Conservation (phyloP, 2,888 invertebrate species). For the Conistra vaccinii region DNA sequence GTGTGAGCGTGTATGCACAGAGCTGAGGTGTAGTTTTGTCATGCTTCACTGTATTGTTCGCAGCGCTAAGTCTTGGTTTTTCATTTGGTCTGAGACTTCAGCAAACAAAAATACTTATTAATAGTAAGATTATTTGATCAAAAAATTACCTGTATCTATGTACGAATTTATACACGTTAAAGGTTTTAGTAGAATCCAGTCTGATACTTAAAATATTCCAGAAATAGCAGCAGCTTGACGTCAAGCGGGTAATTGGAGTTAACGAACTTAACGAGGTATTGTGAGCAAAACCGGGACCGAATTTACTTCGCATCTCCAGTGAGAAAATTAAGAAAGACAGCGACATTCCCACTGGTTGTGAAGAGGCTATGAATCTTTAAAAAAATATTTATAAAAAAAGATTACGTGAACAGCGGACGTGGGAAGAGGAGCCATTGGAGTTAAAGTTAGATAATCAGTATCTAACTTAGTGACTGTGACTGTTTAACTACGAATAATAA, state of each 20-base stretch:
- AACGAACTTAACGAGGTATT: slow-evolving; percentile 46
- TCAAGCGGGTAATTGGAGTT: slow-evolving; percentile 34
- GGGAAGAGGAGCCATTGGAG: not conserved
- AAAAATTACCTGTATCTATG: not conserved
- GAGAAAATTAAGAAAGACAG: slow-evolving; percentile 46
- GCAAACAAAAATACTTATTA: not conserved
- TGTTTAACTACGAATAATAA: too few species aligned
- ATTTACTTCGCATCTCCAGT: slow-evolving; percentile 27
- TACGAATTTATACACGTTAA: not conserved
- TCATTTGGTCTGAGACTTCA: too few species aligned
- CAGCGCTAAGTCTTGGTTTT: too few species aligned
- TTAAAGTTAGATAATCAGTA: too few species aligned
- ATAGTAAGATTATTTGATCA: not conserved
- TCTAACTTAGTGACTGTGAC: too few species aligned
- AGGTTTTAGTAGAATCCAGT: slow-evolving; percentile 1
- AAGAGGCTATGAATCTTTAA: slow-evolving; percentile 5
- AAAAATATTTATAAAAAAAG: not conserved
- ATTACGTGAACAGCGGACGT: not conserved
- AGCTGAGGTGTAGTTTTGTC: too few species aligned
- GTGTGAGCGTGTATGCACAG: too few species aligned
- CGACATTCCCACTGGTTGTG: slow-evolving; percentile 23
- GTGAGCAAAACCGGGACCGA: slow-evolving; percentile 35
- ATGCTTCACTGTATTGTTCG: too few species aligned
- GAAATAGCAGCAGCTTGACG: slow-evolving; percentile 29
- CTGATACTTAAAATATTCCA: slow-evolving; percentile 36